Evolutionary conservation across 1,140 invertebrate genomes (phyloP), one percentile per base, ranked within the genome.

Genomic region (Batillaria attramentaria): DNA sequence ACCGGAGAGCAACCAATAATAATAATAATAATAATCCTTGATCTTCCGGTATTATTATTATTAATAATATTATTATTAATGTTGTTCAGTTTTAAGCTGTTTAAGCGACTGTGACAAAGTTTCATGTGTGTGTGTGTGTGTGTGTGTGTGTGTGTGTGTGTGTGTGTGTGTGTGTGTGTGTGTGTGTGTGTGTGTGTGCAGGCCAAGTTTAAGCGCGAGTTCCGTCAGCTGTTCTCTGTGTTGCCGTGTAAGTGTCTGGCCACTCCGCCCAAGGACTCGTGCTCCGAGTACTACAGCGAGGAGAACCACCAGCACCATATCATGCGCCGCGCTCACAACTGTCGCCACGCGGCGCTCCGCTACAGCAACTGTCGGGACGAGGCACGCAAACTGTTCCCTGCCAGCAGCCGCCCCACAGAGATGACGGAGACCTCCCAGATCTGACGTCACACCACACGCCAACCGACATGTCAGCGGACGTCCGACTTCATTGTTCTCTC

Each of bases 151-250:
- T n/a, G n/a, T n/a, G n/a, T n/a, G n/a, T n/a, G n/a, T n/a, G n/a
- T n/a, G n/a, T n/a, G n/a, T n/a, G n/a, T n/a, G n/a, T n/a, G n/a
- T n/a, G n/a, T n/a, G n/a, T n/a, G n/a, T n/a, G n/a, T n/a, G n/a
- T n/a, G n/a, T n/a, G n/a, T n/a, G n/a, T n/a, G n/a, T n/a, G n/a
- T n/a, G n/a, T n/a, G n/a, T n/a, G 76, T 72, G 3, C 76, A 87
- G 86, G 84, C 86, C 72, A 86, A 85, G 78, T 87, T 85, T 78
- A 86, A 87, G 74, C 82, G 85, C n/a, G 84, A 83, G 57, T 87
- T 87, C 78, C 80, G 81, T 13, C 54, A 75, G 20, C 76, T 87
- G 46, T 85, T 86, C 72, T 43, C 69, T 20, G 54, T 80, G 31
- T 81, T 79, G 28, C 81, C 79, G 31, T 83, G 79, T 28, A 42